A percentile compares a stretch with the other conserved stretches of the same genome.
Evolutionary conservation across 30 jellyfish, hydroid and myxozoan genomes (phyloP).

Genomic region (Sanderia malayensis): DNA sequence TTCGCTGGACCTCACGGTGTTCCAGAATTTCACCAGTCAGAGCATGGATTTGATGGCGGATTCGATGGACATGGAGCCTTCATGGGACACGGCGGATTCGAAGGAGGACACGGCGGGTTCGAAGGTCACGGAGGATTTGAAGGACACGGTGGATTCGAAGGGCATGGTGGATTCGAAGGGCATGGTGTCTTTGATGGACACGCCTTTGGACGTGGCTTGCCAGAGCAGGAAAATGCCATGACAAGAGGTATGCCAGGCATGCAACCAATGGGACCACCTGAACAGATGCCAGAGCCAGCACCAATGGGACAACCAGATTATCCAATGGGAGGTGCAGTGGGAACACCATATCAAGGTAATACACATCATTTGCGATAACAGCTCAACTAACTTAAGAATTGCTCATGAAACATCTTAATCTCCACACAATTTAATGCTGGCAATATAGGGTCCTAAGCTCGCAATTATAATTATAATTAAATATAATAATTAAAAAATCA

Average conservation of each 20-base stretch:
- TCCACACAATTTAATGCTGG: no score
- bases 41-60: slow-evolving; percentile 53
- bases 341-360: no score
- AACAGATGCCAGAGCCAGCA: slow-evolving; percentile 53
- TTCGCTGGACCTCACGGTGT: slow-evolving; percentile 59
- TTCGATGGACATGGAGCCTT: slow-evolving; percentile 35
- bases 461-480: no score
- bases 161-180: no score
- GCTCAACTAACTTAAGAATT: no score
- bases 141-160: no score
- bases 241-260: slow-evolving; percentile 26
- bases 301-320: slow-evolving; percentile 11
- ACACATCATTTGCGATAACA: no score
- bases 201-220: no score
- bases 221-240: slow-evolving; percentile 58
- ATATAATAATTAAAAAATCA: no score
- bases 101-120: slow-evolving; percentile 44
- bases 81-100: slow-evolving; percentile 46
- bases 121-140: slow-evolving; percentile 7
- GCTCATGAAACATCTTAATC: no score
- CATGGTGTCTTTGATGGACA: no score
- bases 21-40: slow-evolving; percentile 35
- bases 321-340: slow-evolving; percentile 10
- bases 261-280: slow-evolving; percentile 12
- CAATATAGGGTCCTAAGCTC: no score